phyloP scores from a whole-genome alignment of 2,888 invertebrate genomes.

The Conops quadrifasciatus region DNA sequence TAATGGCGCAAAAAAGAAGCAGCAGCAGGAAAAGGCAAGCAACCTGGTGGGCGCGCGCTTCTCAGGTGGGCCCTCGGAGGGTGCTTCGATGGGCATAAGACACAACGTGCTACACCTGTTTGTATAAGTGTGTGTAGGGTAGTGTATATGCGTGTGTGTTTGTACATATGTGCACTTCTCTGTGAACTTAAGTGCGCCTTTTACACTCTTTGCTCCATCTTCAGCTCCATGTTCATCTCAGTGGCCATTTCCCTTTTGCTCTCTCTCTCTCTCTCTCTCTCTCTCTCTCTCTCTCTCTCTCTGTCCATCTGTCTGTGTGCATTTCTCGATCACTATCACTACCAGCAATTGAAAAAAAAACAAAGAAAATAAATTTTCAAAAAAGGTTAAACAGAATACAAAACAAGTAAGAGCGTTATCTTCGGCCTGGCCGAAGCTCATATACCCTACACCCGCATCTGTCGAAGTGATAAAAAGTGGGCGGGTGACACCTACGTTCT shows the following conservation, averaged over 20 bases:
- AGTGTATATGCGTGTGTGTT: neutral
- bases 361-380: neutral
- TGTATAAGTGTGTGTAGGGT: neutral
- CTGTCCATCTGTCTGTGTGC: neutral
- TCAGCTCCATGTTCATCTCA: too few species aligned
- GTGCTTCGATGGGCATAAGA: neutral
- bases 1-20: neutral
- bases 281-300: neutral
- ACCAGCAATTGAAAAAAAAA: neutral
- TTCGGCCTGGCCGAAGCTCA: too few species aligned
- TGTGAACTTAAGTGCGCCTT: too few species aligned
- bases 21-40: too few species aligned
- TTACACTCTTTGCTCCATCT: too few species aligned
- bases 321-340: neutral
- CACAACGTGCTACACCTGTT: slow-evolving; percentile 2
- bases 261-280: too few species aligned
- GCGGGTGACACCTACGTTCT: neutral
- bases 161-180: neutral
- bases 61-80: too few species aligned
- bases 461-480: too few species aligned
- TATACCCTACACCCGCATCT: too few species aligned
- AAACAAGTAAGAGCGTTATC: too few species aligned
- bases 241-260: too few species aligned
- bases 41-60: too few species aligned
- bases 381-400: neutral